These are phyloP conservation scores for Parazoanthus darwini DNA, from an alignment of 92 coral and sea anemone species.

Conservation along the genomic window DNA sequence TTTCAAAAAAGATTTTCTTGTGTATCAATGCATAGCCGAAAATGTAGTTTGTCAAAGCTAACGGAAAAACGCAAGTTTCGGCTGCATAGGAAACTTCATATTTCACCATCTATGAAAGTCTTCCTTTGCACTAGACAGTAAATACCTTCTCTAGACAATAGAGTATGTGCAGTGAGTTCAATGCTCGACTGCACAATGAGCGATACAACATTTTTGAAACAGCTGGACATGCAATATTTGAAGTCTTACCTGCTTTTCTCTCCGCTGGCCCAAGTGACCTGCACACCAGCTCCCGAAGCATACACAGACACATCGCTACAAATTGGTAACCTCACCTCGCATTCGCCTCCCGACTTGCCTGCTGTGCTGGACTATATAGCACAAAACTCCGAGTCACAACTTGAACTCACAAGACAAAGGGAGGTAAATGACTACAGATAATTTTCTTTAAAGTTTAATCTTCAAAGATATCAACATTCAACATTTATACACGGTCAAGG, in stretches of 20 bases:
- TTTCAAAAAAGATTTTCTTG: too few relatives aligned
- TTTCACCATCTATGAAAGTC: too few relatives aligned
- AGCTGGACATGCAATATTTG: background rate
- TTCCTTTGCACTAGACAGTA: too few relatives aligned
- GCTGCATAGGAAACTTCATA: too few relatives aligned
- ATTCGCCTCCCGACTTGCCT: background rate
- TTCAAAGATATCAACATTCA: too few relatives aligned
- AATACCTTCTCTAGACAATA: too few relatives aligned
- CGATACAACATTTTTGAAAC: background rate
- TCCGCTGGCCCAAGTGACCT: conserved; percentile 13
- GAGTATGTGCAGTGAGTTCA: background rate
- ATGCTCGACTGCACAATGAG: background rate
- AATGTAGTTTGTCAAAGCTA: too few relatives aligned
- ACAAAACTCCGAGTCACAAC: too few relatives aligned
- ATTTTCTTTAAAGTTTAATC: too few relatives aligned
- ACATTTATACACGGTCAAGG: too few relatives aligned
- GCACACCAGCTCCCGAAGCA: background rate
- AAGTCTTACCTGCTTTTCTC: conserved; percentile 18
- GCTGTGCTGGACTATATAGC: background rate
- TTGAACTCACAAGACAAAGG: background rate
- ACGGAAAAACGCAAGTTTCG: too few relatives aligned
- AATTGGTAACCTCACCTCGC: background rate
- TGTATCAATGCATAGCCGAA: too few relatives aligned
- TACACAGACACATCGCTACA: conserved; percentile 1
- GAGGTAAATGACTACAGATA: background rate